Evolutionary conservation across 2,888 invertebrate species (phyloP), one percentile per base, ranked within the genome.

Genomic region (Drosophila greeni): DNA sequence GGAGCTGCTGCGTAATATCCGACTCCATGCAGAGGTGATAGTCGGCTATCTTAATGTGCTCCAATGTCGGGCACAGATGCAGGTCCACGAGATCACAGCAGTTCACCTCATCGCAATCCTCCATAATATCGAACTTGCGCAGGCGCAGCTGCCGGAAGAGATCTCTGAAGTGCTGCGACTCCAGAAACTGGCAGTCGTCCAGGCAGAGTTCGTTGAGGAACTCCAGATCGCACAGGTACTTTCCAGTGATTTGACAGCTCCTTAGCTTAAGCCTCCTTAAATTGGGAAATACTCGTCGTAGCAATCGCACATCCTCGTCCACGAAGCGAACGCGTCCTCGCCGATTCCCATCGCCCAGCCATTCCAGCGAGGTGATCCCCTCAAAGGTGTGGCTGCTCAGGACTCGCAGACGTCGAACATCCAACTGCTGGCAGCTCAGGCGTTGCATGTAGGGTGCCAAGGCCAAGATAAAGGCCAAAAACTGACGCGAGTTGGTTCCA

Each of bases 21-120:
- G 75, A 75, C 34, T 85, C 85, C 70, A 84, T 86, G 60, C 85
- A 86, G 45, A 86, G 61, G 58, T 85, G 85, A 57, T 85, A 86
- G 52, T 86, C 86, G 54, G 85, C 85, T 12, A 85, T 84, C 62
- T 85, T 84, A 31, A 86, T 76, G 53, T 85, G 85, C 66, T 85
- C 85, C 61, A 85, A 45, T 0, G 86, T 84, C 18, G 80, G 85
- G 40, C 85, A 85, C 5, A 76, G 67, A 31, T 82, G 76, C 11
- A 85, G 51, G 39, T 76, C 77, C 6, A 61, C 66, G 37, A 86
- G 51, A 66, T 85, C 86, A 53, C 86, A 85, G 62, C 85, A 85
- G 49, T 83, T 84, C 5, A 86, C 76, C 68, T 86, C 85, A 68
- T 85, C 86, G 47, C 86, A 85, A 53, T 85, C 85, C 58, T 80